phyloP scores from a whole-genome alignment of 2,113 vertebrate genomes.

The Seriola rivoliana region DNA sequence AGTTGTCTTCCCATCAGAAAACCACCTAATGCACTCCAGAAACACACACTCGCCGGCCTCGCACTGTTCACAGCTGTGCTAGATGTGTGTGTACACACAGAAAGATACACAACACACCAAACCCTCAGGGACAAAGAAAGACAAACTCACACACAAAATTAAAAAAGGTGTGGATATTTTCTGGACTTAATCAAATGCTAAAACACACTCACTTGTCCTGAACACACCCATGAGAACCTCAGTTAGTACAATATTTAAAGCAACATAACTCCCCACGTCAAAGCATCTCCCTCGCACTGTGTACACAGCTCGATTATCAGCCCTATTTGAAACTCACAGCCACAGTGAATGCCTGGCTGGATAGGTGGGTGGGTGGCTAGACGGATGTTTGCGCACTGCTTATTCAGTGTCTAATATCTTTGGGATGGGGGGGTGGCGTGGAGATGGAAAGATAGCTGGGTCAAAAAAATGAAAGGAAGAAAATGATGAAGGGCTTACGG shows the following conservation, averaged over 20 bases:
- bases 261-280: conserved; percentile 26
- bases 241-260: conserved; percentile 33
- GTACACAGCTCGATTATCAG: conserved; percentile 38
- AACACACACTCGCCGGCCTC: conserved; percentile 18
- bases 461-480: background rate
- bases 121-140: conserved; percentile 42
- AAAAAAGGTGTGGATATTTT: conserved; percentile 59
- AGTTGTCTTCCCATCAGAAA: conserved; percentile 50
- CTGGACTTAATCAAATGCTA: conserved; percentile 44
- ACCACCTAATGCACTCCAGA: conserved; percentile 55
- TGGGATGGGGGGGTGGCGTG: conserved; percentile 1
- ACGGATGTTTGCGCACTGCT: conserved; percentile 36
- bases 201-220: conserved; percentile 49
- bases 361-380: conserved; percentile 7
- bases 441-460: conserved; percentile 12
- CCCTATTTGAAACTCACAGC: conserved; percentile 20
- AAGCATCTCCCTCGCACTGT: conserved; percentile 22
- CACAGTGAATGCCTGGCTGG: background rate
- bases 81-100: conserved; percentile 9
- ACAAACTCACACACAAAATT: conserved; percentile 26
- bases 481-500: conserved; percentile 16
- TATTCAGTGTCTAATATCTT: conserved; percentile 25
- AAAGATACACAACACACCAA: conserved; percentile 17
- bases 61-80: background rate
- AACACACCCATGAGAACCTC: conserved; percentile 56